phyloP scores from a whole-genome alignment of 2,888 invertebrate genomes.

The Lydus trimaculatus region DNA sequence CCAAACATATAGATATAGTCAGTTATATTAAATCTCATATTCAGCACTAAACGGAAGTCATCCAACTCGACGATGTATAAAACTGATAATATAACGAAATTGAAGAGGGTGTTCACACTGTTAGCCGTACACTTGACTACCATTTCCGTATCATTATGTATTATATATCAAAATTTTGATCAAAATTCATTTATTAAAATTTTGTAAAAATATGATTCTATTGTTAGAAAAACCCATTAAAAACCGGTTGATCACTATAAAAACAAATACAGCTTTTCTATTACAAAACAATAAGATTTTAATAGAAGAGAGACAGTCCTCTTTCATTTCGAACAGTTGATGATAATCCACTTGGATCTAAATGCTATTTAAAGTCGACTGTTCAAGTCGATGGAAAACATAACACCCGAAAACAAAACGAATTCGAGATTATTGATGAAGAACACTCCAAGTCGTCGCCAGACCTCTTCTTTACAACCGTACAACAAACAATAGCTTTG shows the following conservation, averaged over 20 bases:
- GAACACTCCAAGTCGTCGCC: conserved; percentile 51
- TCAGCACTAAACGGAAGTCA: conserved; percentile 2
- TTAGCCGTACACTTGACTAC: not conserved
- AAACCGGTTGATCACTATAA: not conserved
- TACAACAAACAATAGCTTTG: conserved; percentile 45
- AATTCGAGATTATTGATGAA: conserved; percentile 53
- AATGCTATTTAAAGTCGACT: conserved; percentile 11
- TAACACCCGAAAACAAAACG: conserved; percentile 45
- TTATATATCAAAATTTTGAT: too few species aligned
- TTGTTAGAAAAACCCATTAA: not conserved
- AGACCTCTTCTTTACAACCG: conserved; percentile 49
- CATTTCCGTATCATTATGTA: not conserved
- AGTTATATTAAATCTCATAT: conserved; percentile 3
- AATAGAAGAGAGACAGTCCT: not conserved
- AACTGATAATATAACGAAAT: not conserved
- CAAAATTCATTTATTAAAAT: too few species aligned
- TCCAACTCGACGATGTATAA: not conserved
- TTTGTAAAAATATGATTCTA: too few species aligned
- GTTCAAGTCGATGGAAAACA: conserved; percentile 17
- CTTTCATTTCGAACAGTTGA: not conserved
- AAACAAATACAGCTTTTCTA: not conserved
- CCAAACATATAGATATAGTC: not conserved
- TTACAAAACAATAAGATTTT: not conserved
- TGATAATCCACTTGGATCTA: conserved; percentile 3
- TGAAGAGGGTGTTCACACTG: not conserved